Conservation (phyloP, 2,113 vertebrate species). For the Lota lota region DNA sequence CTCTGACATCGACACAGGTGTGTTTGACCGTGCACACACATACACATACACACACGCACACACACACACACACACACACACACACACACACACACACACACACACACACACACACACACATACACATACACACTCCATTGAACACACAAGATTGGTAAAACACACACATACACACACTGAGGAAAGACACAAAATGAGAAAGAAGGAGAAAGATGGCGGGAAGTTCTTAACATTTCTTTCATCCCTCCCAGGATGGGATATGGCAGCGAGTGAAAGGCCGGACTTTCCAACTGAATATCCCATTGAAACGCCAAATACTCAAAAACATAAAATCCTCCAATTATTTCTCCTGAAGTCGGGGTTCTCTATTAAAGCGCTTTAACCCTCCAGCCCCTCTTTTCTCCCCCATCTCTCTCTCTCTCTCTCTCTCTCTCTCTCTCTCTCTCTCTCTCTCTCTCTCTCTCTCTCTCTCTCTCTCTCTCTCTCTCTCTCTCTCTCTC, state of each 20-base stretch:
- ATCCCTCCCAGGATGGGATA: conserved; percentile 22
- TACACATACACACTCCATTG: conserved; percentile 5
- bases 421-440: no score
- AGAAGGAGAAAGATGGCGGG: background rate
- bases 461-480: no score
- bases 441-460: no score
- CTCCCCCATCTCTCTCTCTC: no score
- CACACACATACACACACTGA: background rate
- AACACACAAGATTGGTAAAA: background rate
- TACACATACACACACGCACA: no score
- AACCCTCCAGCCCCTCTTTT: no score
- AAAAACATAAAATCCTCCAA: conserved; percentile 12
- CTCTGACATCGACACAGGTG: conserved; percentile 35
- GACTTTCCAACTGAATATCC: conserved; percentile 38
- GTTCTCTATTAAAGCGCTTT: no score
- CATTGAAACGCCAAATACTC: conserved; percentile 7
- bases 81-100: background rate
- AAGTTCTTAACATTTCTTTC: conserved; percentile 26
- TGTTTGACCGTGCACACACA: conserved; percentile 19
- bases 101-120: conserved; percentile 15
- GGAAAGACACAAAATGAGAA: background rate
- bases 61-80: no score
- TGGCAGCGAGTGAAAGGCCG: conserved; percentile 27
- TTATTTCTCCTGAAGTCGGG: conserved; percentile 7
- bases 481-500: no score